These are phyloP conservation scores for Lysiphlebus fabarum DNA, from an alignment of 1,140 invertebrate species.

Conservation along the genomic window DNA sequence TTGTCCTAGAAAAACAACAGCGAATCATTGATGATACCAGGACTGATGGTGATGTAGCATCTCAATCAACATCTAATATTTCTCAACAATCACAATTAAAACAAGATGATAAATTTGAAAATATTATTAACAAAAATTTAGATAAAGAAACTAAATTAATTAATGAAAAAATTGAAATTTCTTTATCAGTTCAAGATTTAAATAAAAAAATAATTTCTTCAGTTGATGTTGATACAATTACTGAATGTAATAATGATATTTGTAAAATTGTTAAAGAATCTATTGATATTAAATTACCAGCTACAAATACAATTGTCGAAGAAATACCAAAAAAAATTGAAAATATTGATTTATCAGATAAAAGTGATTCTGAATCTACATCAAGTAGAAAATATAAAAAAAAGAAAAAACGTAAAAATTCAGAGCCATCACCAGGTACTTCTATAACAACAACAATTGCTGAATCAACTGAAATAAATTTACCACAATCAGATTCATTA, in stretches of 20 bases:
- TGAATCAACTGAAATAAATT: conserved; percentile 62
- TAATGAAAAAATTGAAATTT: conserved; percentile 14
- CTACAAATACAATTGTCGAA: conserved; percentile 7
- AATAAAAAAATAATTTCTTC: conserved; percentile 11
- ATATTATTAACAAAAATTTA: conserved; percentile 2
- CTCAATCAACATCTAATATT: no score
- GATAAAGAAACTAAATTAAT: background rate
- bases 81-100: background rate
- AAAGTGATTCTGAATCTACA: conserved; percentile 47
- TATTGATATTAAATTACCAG: conserved; percentile 15
- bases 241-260: conserved; percentile 4
- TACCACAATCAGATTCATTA: conserved; percentile 49
- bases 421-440: conserved; percentile 32
- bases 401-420: conserved; percentile 55
- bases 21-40: background rate
- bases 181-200: background rate
- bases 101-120: background rate
- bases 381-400: conserved; percentile 50
- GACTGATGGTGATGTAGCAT: background rate
- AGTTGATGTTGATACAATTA: conserved; percentile 7
- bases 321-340: conserved; percentile 25
- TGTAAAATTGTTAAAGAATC: conserved; percentile 15
- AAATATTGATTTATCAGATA: conserved; percentile 40
- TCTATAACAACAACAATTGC: conserved; percentile 58
- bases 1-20: conserved; percentile 32